phyloP scores from a whole-genome alignment of 2,797 vertebrate species.

The Trachops cirrhosus region DNA sequence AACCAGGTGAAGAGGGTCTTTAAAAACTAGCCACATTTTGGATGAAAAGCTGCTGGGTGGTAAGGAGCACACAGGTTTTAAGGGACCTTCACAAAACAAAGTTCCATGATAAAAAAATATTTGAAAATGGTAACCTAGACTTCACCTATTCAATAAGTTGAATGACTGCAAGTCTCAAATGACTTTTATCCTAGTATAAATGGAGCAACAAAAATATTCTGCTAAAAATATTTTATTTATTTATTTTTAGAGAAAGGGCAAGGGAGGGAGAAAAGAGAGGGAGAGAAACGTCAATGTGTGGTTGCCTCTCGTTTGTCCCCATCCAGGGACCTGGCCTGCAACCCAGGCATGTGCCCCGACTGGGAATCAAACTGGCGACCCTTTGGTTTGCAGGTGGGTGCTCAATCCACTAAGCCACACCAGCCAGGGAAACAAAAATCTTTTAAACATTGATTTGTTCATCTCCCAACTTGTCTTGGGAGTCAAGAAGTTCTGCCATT shows the following conservation, averaged over 20 bases:
- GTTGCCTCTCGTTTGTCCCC: too few species aligned
- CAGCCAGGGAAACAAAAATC: neutral
- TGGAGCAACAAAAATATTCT: neutral
- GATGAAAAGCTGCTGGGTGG: neutral
- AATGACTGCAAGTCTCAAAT: neutral
- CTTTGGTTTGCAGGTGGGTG: too few species aligned
- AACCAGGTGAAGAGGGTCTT: neutral
- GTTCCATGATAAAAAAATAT: neutral
- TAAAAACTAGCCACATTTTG: neutral
- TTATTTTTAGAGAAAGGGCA: too few species aligned
- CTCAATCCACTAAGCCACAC: too few species aligned
- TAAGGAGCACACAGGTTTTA: neutral
- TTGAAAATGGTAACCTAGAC: neutral
- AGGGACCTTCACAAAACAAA: neutral
- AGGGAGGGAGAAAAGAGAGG: too few species aligned
- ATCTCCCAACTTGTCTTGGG: neutral
- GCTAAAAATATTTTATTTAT: too few species aligned
- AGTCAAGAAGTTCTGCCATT: neutral
- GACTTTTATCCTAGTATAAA: slow-evolving; percentile 9
- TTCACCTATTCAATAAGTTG: neutral
- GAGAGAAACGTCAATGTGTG: too few species aligned
- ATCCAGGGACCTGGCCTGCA: too few species aligned
- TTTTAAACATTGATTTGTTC: neutral
- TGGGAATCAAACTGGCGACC: too few species aligned
- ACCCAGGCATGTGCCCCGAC: too few species aligned